Evolutionary conservation across 2,797 vertebrate species (phyloP).

Genomic region (Brachymystax lenok): DNA sequence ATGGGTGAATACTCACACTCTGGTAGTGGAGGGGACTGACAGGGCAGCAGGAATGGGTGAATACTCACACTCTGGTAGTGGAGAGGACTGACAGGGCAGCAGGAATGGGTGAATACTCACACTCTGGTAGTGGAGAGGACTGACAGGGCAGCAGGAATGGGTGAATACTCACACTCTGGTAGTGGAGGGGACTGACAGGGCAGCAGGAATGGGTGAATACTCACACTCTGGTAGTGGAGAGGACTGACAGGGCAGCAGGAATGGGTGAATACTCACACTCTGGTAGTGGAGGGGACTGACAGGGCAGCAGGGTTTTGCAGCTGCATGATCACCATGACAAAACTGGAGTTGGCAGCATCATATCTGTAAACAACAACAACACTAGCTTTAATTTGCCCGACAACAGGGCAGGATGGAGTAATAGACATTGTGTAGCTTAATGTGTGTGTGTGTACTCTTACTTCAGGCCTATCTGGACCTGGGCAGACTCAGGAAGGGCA

Average conservation of each 20-base stretch:
- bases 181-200: too few species aligned
- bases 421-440: too few species aligned
- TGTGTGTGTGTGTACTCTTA: slow-evolving; percentile 40
- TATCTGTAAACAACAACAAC: slow-evolving; percentile 69
- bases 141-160: too few species aligned
- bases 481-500: slow-evolving; percentile 64
- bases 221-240: too few species aligned
- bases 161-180: too few species aligned
- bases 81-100: slow-evolving; percentile 64
- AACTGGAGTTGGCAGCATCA: slow-evolving; percentile 70
- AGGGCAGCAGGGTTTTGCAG: slow-evolving; percentile 72
- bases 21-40: slow-evolving; percentile 67
- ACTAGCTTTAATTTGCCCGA: neutral
- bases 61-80: slow-evolving; percentile 81
- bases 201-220: too few species aligned
- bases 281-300: slow-evolving; percentile 67
- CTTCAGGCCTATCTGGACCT: slow-evolving; percentile 80
- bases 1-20: slow-evolving; percentile 75
- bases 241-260: too few species aligned
- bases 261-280: slow-evolving; percentile 75
- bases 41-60: slow-evolving; percentile 50
- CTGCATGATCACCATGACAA: slow-evolving; percentile 72
- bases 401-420: too few species aligned
- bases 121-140: slow-evolving; percentile 74
- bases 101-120: slow-evolving; percentile 72